Conservation (phyloP, 2,113 vertebrate species). For the Trematocara stigmaticum region DNA sequence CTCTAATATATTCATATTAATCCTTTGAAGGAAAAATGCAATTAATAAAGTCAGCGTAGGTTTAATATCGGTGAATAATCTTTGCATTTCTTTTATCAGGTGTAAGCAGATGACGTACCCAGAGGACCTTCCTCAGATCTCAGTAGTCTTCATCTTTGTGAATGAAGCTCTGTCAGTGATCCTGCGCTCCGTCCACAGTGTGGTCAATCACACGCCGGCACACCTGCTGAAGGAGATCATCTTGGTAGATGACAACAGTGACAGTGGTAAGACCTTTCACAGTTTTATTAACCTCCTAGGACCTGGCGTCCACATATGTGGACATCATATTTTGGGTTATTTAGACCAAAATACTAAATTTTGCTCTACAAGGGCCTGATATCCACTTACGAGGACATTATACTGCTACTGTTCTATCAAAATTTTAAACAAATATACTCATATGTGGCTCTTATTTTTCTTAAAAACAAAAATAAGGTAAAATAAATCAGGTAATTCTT, state of each 20-base stretch:
- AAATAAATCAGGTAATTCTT: no score
- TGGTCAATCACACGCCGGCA: slow-evolving; percentile 93
- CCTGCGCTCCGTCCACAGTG: slow-evolving; percentile 93
- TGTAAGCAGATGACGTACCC: slow-evolving; percentile 84
- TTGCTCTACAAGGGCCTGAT: no score
- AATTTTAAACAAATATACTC: no score
- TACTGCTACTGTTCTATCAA: no score
- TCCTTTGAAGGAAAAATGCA: neutral
- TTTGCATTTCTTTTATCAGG: slow-evolving; percentile 57
- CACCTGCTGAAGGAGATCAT: slow-evolving; percentile 95
- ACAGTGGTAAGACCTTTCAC: slow-evolving; percentile 79
- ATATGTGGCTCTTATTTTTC: no score
- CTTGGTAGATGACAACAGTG: slow-evolving; percentile 96
- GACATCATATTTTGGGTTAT: no score
- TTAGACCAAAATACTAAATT: no score
- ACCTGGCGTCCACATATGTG: no score
- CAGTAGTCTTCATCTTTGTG: slow-evolving; percentile 97
- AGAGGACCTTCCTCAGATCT: slow-evolving; percentile 88
- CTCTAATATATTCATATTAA: neutral
- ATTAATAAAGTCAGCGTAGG: neutral
- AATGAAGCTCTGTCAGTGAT: slow-evolving; percentile 95
- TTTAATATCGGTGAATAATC: neutral
- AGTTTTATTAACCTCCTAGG: neutral
- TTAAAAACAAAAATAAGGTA: no score
- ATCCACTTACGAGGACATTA: no score